Evolutionary conservation across 2,113 vertebrate genomes (phyloP), one percentile per base, ranked within the genome.

Genomic region (Nycticorax nycticorax): DNA sequence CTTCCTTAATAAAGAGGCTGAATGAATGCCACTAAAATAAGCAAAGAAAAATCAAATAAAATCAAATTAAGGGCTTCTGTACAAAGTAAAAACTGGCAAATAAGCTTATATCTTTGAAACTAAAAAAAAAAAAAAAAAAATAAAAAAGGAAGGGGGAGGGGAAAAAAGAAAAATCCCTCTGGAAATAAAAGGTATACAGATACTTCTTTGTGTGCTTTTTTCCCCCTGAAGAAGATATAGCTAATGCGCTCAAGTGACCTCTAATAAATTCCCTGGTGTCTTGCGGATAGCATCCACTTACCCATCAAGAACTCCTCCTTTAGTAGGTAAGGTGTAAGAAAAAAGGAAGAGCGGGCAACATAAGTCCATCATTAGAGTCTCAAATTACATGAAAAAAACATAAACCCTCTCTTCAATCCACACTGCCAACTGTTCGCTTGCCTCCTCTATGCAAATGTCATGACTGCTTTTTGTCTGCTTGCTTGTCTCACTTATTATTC

Each of bases 271-370:
- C 99, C 99, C 99, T 99, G 97, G 98, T 98, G 98, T 99, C 99
- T 99, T 98, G 99, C 98, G 98, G 98, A 99, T 99, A 98, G 98
- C 98, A 99, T 99, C 99, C 98, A 99, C 99, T 99, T 99, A 99
- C 99, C 99, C 99, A 99, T 99, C 99, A 99, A 99, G 99, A 99
- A 98, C 98, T 99, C 99, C 99, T 99, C 99, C 99, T 99, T 99
- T 99, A 99, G 99, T 99, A 99, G 99, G 99, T 99, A 99, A 99
- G 99, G 99, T 99, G 99, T 99, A 99, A 99, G 99, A 99, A 99
- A 99, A 99, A 99, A 99, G 99, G 99, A 99, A 99, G 99, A 99
- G 99, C 98, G 99, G 99, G 99, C 98, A 99, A 99, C 98, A 98
- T 99, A 99, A 99, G 99, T 99, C 99, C 99, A 99, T 99, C 98